Conservation (phyloP, 2,113 vertebrate genomes). For the Tachysurus fulvidraco region DNA sequence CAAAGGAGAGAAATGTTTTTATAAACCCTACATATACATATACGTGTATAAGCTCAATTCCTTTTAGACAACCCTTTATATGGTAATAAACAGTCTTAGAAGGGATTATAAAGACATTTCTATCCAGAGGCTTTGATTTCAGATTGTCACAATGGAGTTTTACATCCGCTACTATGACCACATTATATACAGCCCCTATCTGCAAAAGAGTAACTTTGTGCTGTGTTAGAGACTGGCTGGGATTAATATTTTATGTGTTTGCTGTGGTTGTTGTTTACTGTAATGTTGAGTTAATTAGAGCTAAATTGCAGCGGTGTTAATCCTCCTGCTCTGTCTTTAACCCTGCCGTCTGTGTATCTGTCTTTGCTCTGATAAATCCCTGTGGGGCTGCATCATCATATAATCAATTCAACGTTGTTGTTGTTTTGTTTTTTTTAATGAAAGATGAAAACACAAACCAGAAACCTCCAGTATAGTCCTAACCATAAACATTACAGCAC, state of each 20-base stretch:
- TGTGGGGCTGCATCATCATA: background rate
- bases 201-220: slow-evolving; percentile 49
- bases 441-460: background rate
- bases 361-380: slow-evolving; percentile 3
- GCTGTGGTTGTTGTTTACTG: slow-evolving; percentile 52
- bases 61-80: too few relatives aligned
- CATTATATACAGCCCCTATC: background rate
- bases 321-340: slow-evolving; percentile 43
- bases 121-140: too few relatives aligned
- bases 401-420: background rate
- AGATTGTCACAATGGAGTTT: background rate
- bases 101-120: too few relatives aligned
- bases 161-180: background rate
- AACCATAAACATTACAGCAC: slow-evolving; percentile 1
- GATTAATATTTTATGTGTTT: slow-evolving; percentile 50
- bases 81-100: too few relatives aligned
- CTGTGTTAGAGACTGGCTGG: slow-evolving; percentile 56
- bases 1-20: background rate
- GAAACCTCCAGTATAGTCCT: background rate
- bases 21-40: background rate
- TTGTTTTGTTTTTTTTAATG: background rate
- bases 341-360: background rate
- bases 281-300: slow-evolving; percentile 64
- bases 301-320: slow-evolving; percentile 63
- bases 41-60: too few relatives aligned